Conservation (phyloP, 2,113 vertebrate genomes). For the Rallus limicola region DNA sequence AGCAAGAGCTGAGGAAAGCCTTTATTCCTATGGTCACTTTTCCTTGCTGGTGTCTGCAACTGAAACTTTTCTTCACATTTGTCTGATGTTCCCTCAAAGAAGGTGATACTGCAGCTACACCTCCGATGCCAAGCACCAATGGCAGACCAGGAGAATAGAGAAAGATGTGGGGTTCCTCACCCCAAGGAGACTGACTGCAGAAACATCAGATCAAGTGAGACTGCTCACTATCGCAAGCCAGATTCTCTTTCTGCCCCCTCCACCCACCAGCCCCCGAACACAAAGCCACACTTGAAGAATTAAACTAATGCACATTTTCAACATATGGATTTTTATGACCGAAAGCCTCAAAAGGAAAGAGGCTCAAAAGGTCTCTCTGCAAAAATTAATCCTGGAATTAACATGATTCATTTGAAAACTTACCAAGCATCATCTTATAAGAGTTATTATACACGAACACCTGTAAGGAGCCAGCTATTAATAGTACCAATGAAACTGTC, state of each 20-base stretch:
- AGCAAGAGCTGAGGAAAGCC: background rate
- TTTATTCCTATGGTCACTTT: background rate
- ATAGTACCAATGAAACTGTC: conserved; percentile 2
- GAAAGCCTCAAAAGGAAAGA: background rate
- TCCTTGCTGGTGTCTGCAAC: background rate
- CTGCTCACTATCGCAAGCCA: background rate
- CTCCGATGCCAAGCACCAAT: background rate
- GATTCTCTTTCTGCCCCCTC: background rate
- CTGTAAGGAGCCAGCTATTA: conserved; percentile 22
- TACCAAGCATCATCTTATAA: background rate
- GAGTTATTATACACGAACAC: background rate
- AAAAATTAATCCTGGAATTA: conserved; percentile 51
- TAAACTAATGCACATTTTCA: background rate
- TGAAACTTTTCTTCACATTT: background rate
- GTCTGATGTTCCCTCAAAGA: background rate
- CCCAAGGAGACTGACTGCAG: background rate
- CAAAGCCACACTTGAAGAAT: background rate
- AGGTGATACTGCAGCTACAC: background rate
- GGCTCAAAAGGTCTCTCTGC: background rate
- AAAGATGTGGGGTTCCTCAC: background rate
- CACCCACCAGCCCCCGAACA: background rate
- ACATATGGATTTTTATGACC: conserved; percentile 35
- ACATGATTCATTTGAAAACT: background rate
- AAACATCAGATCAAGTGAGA: background rate
- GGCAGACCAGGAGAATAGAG: background rate